Evolutionary conservation across 2,113 vertebrate species (phyloP).

Genomic region (Amblyornis subalaris): DNA sequence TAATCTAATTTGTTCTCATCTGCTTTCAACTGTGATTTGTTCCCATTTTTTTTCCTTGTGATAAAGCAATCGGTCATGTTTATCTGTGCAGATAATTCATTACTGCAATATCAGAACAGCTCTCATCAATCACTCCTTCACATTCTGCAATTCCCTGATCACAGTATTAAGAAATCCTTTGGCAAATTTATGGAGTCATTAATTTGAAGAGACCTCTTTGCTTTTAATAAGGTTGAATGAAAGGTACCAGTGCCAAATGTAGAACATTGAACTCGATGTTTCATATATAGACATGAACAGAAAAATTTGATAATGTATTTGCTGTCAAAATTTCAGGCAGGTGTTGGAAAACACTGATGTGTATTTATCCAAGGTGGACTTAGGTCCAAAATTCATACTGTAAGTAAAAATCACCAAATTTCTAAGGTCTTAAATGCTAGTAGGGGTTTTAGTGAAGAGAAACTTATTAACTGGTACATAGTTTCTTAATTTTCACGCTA

Average conservation of each 20-base stretch:
- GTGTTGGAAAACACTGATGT: neutral
- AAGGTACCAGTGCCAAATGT: neutral
- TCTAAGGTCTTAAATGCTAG: neutral
- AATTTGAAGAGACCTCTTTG: neutral
- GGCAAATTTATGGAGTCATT: neutral
- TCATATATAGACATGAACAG: neutral
- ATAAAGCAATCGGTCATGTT: neutral
- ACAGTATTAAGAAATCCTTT: neutral
- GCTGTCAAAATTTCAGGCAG: neutral
- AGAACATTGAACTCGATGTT: neutral
- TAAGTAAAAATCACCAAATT: neutral
- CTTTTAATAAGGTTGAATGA: neutral
- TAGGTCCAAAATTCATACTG: accelerated
- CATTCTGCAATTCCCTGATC: neutral
- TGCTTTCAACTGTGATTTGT: neutral
- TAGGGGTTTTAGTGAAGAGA: neutral
- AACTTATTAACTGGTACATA: neutral
- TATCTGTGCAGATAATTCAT: neutral
- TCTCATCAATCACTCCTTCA: neutral
- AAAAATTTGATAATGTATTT: neutral
- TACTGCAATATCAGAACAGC: neutral
- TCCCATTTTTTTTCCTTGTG: neutral
- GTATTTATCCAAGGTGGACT: neutral
- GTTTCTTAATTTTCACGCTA: neutral
- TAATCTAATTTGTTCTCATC: neutral